Base-by-base conservation (phyloP, 2,113 vertebrate species). In the Gnathonemus longibarbis region DNA sequence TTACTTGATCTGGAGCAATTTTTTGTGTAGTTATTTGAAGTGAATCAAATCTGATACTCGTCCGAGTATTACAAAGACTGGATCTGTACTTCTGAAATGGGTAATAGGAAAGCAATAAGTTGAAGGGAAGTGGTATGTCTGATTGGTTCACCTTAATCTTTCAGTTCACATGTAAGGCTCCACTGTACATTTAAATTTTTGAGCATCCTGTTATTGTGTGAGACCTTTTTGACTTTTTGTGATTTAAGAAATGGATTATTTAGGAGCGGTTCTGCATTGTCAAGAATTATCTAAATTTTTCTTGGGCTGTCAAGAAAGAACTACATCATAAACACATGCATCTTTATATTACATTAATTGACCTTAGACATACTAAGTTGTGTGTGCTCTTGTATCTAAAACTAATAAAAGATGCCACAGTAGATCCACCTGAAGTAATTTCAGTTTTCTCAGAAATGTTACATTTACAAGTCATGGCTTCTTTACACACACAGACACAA, bases 1-100 rank as follows among this genome's bases (percentile, higher is more conserved):
- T 89, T 90, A 85, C 58, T n/a, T 88, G 46, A 84, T 66, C 84
- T 42, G 70, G 17, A 90, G 56, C 27, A 19, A 87, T 39, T 58
- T 84, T 58, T 83, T 89, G 49, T 90, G 53, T 74, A 50, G n/a
- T 87, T 87, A 74, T 74, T 90, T 84, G 27, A 50, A 39, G 1
- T 83, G n/a, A 53, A 49, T 88, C 21, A 19, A 1, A 77, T 89
- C 62, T 66, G 19, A 19, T 74, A 24, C 19, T 19, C 10, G 49
- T 74, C 46, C n/a, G 46, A 39, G 49, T 39, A 42, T 83, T 49
- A 11, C 88, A 52, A 21, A 53, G 13, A 42, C 70, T 19, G 50
- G 2, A 53, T 58, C 52, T 48, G 77, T 31, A 84, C 31, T 83
- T 35, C 27, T 56, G 39, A 4, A 35, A 84, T 53, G 21, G 31